Evolutionary conservation across 2,113 vertebrate species (phyloP), one percentile per base, ranked within the genome.

Genomic region (Barbus barbus): DNA sequence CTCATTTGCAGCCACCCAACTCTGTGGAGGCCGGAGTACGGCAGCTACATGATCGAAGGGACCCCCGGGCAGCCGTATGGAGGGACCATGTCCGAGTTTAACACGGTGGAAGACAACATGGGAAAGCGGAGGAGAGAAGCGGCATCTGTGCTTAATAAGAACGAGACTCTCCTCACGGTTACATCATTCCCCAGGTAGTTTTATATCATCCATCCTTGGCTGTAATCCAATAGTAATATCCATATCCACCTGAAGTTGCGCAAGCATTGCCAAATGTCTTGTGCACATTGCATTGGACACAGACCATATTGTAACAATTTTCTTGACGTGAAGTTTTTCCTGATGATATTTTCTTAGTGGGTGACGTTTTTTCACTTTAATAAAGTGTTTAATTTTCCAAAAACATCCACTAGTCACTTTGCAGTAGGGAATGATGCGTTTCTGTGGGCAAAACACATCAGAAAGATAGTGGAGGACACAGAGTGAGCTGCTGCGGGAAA

Each of bases 71-170:
- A 98, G 90, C 98, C 98, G 0, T 99, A 99, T 0, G 98, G 98
- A 0, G 97, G 98, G 73, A 97, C 96, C 0, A 99, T 99, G 98
- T 98, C 98, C 0, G 98, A 98, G 89, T 99, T 99, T 90, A 99
- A 99, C 93, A 99, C 98, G 0, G 98, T 99, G 2, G 97, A 99
- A 89, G 96, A 96, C 89, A 99, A 99, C 93, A 99, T 99, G 98
- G 95, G 94, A 60, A 96, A 97, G 90, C 94, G 98, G 78, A 93
- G 98, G 9, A 93, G 92, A 83, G 98, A 99, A 88, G 98, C 97
- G 0, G 97, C 96, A 0, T 96, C 96, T 2, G 89, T 98, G 4
- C 92, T 99, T 22, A 93, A 92, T 78, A 90, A 93, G 78, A 94
- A 96, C 63, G 94, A 97, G 87, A 97, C 96, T 3, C 85, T 99